These are phyloP conservation scores for Aphrocallistes beatrix DNA, from an alignment of 37 sponge, comb jelly and placozoan genomes.

Conservation along the genomic window DNA sequence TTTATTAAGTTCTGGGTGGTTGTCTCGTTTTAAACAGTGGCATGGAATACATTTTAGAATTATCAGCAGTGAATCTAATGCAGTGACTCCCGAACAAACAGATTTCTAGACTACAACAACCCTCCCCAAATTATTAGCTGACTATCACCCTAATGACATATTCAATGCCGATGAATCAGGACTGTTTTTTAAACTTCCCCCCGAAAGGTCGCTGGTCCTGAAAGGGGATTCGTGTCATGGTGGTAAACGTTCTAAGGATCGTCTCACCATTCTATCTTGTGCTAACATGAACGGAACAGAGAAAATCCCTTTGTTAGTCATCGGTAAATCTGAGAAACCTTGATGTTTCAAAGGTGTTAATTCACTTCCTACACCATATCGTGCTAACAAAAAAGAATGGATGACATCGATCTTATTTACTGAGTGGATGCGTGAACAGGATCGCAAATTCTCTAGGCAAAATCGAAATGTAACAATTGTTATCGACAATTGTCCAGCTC, in stretches of 20 bases:
- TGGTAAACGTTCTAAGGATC: too few relatives aligned
- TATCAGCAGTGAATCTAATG: neutral
- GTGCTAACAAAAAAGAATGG: neutral
- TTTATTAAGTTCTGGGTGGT: neutral
- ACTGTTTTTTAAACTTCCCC: neutral
- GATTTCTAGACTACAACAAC: neutral
- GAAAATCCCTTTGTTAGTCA: neutral
- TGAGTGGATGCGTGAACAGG: slow-evolving; percentile 2
- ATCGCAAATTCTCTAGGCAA: too few relatives aligned
- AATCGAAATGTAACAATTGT: too few relatives aligned
- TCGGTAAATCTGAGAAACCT: slow-evolving; percentile 14
- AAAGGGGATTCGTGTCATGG: neutral
- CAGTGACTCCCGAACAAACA: neutral
- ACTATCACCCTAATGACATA: neutral
- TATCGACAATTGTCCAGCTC: too few relatives aligned
- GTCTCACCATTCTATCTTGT: too few relatives aligned
- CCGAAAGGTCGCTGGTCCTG: neutral
- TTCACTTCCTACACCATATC: neutral
- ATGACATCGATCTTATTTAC: neutral
- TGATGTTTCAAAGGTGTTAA: slow-evolving; percentile 16
- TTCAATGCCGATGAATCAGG: slow-evolving; percentile 21
- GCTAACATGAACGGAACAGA: too few relatives aligned
- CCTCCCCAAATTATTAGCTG: neutral
- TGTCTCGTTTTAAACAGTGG: neutral
- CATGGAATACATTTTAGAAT: neutral